These are phyloP conservation scores for Chamaea fasciata DNA, from an alignment of 2,113 vertebrate species.

Conservation along the genomic window DNA sequence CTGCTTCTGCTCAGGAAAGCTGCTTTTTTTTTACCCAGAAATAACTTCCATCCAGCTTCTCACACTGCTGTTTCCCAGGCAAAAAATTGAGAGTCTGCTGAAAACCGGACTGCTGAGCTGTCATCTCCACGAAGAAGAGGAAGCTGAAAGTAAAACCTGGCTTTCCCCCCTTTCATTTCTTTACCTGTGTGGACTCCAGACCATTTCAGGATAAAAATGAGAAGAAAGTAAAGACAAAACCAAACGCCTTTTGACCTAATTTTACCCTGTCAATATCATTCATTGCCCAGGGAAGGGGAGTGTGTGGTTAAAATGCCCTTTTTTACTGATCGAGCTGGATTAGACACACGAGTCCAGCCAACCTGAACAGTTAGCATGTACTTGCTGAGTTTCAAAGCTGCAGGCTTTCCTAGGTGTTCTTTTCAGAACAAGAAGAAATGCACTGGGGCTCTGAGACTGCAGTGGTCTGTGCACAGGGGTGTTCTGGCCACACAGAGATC, in stretches of 20 bases:
- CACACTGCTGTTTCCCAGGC: fast-evolving
- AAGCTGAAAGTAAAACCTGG: neutral
- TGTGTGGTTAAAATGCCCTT: neutral
- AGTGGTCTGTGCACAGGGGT: neutral
- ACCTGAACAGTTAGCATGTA: neutral
- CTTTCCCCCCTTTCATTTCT: neutral
- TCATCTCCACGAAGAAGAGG: neutral
- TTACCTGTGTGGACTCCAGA: neutral
- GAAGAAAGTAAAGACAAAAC: neutral
- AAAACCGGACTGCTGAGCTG: neutral
- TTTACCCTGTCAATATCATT: fast-evolving
- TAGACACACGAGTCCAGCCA: neutral
- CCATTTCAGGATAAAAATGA: neutral
- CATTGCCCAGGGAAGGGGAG: neutral
- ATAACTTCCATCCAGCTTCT: neutral
- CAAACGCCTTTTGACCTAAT: neutral
- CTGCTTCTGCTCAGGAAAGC: neutral
- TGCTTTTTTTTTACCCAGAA: neutral
- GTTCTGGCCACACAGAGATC: neutral
- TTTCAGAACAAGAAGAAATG: neutral
- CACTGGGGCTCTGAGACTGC: neutral
- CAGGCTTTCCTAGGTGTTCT: neutral
- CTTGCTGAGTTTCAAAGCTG: neutral
- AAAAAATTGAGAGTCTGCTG: neutral
- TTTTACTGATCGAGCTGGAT: neutral